A percentile compares a stretch with the other conserved stretches of the same genome.
These are phyloP conservation scores for Eupeodes latifasciatus DNA, from an alignment of 2,888 invertebrate species.

Conservation along the genomic window DNA sequence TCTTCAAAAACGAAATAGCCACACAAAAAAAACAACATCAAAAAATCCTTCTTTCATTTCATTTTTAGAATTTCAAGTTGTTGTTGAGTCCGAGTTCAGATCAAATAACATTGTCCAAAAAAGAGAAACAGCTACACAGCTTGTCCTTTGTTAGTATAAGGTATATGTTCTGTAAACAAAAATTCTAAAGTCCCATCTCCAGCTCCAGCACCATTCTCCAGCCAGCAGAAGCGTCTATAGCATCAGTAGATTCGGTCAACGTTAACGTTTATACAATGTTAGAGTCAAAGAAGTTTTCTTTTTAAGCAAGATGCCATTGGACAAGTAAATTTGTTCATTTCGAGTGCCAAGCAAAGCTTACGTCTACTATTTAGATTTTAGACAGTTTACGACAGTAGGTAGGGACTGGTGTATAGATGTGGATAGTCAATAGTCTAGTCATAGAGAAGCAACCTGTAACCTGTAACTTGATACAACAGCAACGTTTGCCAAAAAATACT, in stretches of 20 bases:
- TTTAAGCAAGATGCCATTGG: conserved; percentile 29
- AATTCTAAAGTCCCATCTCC: conserved; percentile 8
- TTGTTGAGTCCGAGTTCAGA: conserved; percentile 55
- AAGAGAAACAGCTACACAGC: conserved; percentile 32
- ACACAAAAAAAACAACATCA: neutral
- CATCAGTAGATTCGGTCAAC: conserved; percentile 9
- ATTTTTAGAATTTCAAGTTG: conserved; percentile 4
- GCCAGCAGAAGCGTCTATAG: no score
- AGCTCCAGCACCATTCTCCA: neutral
- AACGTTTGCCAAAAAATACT: conserved; percentile 16
- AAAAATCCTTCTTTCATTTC: neutral
- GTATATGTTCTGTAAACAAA: conserved; percentile 48
- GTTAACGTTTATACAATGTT: neutral
- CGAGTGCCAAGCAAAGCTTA: conserved; percentile 42
- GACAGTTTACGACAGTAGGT: neutral
- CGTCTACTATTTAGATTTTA: neutral
- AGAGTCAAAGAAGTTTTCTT: conserved; percentile 51
- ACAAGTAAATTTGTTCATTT: conserved; percentile 71
- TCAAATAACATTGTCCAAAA: conserved; percentile 62
- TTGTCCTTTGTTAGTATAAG: conserved; percentile 49
- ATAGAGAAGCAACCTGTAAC: neutral
- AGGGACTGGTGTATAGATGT: neutral
- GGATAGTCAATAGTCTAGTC: neutral
- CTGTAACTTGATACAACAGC: neutral
- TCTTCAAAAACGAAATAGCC: neutral